These are phyloP conservation scores for Calameuta pallipes DNA, from an alignment of 2,888 invertebrate genomes.

Conservation along the genomic window DNA sequence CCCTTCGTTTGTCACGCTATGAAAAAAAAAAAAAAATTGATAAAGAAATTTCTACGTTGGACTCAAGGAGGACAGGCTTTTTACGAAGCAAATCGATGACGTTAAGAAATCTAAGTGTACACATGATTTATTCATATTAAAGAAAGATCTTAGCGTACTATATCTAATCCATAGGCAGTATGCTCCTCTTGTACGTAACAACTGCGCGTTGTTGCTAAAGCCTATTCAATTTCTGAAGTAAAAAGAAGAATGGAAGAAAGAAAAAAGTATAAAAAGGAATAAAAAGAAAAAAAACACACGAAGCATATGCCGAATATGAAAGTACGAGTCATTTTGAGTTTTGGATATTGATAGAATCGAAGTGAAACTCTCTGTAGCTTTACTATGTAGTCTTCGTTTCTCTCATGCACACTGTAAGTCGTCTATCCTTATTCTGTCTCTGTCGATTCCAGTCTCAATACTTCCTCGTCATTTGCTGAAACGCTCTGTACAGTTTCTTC, in stretches of 20 bases:
- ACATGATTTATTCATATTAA: constrained; percentile 38
- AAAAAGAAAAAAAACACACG: constrained; percentile 14
- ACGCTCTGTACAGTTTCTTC: neutral
- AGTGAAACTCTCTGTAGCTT: neutral
- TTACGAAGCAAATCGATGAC: constrained; percentile 38
- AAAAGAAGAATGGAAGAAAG: neutral
- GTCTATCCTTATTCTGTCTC: neutral
- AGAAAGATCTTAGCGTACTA: constrained; percentile 33
- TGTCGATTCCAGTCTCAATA: neutral
- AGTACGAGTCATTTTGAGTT: neutral
- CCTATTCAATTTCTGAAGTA: constrained; percentile 17
- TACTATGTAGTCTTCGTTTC: neutral
- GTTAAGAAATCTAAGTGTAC: constrained; percentile 41
- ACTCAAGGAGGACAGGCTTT: neutral
- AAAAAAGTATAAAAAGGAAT: constrained; percentile 10
- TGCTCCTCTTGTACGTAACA: constrained; percentile 39
- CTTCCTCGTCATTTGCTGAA: neutral
- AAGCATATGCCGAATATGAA: neutral
- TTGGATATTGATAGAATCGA: neutral
- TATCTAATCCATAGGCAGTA: constrained; percentile 41
- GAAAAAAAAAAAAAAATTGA: neutral
- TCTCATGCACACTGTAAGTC: neutral
- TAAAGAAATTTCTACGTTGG: neutral
- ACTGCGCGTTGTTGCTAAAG: constrained; percentile 36
- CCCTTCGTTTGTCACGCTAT: constrained; percentile 21